Conservation (phyloP, 2,113 vertebrate genomes). For the Lasiurus borealis region DNA sequence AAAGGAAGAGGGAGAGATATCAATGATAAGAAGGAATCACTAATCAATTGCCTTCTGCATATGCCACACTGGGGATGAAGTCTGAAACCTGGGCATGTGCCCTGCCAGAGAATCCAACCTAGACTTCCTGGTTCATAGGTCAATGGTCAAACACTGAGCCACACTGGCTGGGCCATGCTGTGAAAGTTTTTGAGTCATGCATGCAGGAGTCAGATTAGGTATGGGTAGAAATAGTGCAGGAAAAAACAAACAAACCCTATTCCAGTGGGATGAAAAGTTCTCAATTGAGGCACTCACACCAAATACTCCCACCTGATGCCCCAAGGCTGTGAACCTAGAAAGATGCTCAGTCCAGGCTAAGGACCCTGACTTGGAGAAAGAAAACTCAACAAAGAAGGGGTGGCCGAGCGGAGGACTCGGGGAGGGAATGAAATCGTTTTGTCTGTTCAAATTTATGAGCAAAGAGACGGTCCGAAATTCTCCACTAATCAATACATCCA, state of each 20-base stretch:
- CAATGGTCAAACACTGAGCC: no score
- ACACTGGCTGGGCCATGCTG: not conserved
- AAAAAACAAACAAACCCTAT: not conserved
- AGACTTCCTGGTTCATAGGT: no score
- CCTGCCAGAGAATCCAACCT: no score
- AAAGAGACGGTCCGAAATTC: not conserved
- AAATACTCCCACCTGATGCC: conserved; percentile 6
- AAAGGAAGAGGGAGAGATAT: no score
- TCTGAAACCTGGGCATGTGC: no score
- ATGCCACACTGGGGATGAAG: no score
- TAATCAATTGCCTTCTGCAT: no score
- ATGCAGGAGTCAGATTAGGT: not conserved
- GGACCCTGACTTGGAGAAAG: not conserved
- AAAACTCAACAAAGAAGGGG: conserved; percentile 23
- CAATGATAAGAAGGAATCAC: no score
- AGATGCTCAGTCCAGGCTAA: not conserved
- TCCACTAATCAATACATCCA: not conserved
- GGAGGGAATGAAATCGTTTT: not conserved
- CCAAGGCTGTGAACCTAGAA: not conserved
- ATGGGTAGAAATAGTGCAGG: not conserved
- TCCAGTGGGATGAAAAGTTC: conserved; percentile 26
- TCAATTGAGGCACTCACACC: not conserved
- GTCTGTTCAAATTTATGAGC: not conserved
- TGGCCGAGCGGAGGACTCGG: not conserved
- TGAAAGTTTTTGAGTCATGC: not conserved